Conservation (phyloP, 2,113 vertebrate species). For the Notiomystis cincta region DNA sequence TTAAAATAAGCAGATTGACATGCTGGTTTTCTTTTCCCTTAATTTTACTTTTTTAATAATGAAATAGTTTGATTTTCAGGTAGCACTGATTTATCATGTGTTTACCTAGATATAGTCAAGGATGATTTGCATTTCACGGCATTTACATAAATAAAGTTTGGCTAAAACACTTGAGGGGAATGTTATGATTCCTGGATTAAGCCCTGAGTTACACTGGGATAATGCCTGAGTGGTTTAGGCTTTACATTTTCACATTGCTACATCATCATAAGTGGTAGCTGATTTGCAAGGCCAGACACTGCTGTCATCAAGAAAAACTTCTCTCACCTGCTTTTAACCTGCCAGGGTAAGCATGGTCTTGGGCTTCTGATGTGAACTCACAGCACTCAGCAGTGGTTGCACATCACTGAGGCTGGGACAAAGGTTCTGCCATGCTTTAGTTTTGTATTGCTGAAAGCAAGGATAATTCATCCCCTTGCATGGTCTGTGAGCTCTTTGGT, state of each 20-base stretch:
- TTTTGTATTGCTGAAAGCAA: not conserved
- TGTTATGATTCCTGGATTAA: not conserved
- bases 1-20: not conserved
- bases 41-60: not conserved
- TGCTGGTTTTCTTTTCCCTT: not conserved
- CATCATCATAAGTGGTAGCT: rapidly evolving
- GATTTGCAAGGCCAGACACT: not conserved
- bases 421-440: not conserved
- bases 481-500: not conserved
- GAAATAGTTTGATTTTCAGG: not conserved
- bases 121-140: not conserved
- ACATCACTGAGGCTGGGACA: not conserved
- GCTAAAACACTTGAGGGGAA: not conserved
- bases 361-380: not conserved
- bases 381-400: not conserved
- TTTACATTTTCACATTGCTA: not conserved
- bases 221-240: not conserved
- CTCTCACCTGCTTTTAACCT: not conserved
- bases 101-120: not conserved
- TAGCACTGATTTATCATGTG: not conserved
- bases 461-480: not conserved
- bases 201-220: not conserved
- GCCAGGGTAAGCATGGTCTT: not conserved
- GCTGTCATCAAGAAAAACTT: not conserved
- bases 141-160: not conserved